These are phyloP conservation scores for Polyodon spathula DNA, from an alignment of 2,113 vertebrate genomes.

Conservation along the genomic window DNA sequence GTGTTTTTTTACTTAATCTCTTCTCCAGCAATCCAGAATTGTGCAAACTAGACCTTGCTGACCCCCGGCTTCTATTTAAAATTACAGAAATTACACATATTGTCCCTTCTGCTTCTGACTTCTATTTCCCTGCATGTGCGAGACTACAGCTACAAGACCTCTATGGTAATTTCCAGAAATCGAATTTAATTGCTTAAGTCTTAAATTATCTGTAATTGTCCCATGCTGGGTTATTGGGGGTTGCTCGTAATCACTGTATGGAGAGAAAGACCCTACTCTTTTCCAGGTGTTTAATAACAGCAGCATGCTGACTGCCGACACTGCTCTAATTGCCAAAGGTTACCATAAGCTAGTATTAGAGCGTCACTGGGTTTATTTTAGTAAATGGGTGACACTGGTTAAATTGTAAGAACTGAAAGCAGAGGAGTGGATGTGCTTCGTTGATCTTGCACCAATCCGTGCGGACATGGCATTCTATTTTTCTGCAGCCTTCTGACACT, in stretches of 20 bases:
- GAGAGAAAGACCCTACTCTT: conserved; percentile 47
- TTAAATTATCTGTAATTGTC: conserved; percentile 73
- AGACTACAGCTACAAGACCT: conserved; percentile 59
- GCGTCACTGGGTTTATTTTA: conserved; percentile 49
- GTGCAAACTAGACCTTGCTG: conserved; percentile 49
- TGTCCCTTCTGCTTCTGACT: conserved; percentile 49
- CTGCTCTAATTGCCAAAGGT: conserved; percentile 45
- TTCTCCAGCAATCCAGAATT: conserved; percentile 42
- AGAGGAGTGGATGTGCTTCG: not conserved
- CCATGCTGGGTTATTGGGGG: conserved; percentile 50
- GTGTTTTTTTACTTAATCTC: conserved; percentile 48
- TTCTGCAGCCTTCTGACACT: no score
- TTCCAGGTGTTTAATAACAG: conserved; percentile 63
- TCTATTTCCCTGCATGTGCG: conserved; percentile 44
- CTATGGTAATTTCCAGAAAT: conserved; percentile 65
- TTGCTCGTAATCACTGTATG: conserved; percentile 47
- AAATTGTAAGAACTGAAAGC: not conserved
- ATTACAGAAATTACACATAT: no score
- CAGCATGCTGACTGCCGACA: conserved; percentile 50
- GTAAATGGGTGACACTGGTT: conserved; percentile 37
- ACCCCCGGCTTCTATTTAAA: conserved; percentile 51
- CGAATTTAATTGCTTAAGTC: conserved; percentile 63
- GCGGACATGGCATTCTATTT: not conserved
- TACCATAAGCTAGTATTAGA: conserved; percentile 47
- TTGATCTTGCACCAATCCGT: not conserved